Percentiles rank a stretch among this genome's conserved stretches.
These are phyloP conservation scores for Pachycephus smyrnensis DNA, from an alignment of 2,888 invertebrate species.

Conservation along the genomic window DNA sequence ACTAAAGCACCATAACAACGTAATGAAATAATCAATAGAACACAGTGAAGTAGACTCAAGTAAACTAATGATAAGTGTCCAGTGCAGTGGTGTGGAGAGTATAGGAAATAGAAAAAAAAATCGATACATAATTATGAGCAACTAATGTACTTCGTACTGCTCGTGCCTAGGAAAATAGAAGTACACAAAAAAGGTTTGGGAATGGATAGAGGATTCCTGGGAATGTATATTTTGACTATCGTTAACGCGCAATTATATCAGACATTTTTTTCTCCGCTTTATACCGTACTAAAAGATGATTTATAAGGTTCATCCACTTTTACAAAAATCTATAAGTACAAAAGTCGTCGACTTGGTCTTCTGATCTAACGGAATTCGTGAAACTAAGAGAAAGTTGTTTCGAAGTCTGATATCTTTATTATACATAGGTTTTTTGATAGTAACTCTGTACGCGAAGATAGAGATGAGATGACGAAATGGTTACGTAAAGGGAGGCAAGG, in stretches of 20 bases:
- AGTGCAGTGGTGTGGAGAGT: background rate
- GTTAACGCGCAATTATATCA: background rate
- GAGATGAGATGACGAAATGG: background rate
- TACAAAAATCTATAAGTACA: background rate
- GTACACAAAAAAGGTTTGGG: background rate
- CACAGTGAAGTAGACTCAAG: background rate
- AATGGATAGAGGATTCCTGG: background rate
- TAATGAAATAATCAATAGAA: background rate
- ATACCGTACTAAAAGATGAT: conserved; percentile 26
- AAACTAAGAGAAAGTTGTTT: background rate
- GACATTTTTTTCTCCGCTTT: background rate
- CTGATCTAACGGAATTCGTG: background rate
- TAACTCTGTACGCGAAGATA: background rate
- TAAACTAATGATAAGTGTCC: background rate
- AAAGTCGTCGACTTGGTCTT: background rate
- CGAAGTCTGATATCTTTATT: background rate
- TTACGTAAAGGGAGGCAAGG: background rate
- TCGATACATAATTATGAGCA: background rate
- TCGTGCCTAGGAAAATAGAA: background rate
- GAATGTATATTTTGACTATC: background rate
- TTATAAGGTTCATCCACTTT: conserved; percentile 28
- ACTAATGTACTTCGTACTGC: background rate
- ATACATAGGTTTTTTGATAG: background rate
- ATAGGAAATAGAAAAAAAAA: background rate
- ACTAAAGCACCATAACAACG: background rate